Base-by-base conservation (phyloP, 2,888 invertebrate species). In the Metallyticus violacea region DNA sequence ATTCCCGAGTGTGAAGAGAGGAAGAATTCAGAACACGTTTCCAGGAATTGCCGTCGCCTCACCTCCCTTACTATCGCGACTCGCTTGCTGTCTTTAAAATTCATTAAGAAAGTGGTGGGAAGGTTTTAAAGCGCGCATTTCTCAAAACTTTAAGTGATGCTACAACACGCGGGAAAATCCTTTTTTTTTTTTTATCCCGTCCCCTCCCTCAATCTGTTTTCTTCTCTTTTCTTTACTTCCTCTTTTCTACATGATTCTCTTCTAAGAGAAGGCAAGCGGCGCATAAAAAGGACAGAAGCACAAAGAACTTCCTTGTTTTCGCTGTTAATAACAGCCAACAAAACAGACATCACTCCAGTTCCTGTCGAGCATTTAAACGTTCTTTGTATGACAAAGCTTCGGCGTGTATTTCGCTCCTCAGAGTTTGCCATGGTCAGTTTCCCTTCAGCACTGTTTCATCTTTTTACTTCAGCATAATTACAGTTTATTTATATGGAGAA, bases 1-100 rank as follows among this genome's bases (percentile, higher is more conserved):
- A 15, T 15, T 15, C 40, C 40, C 9, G 15, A 2, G 40, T 83
- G 77, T 29, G 7, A 83, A 83, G 77, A 84, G 82, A 22, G 80
- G 62, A 87, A 87, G 40, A 85, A 87, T 87, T 87, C 87, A n/a
- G 62, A 30, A 81, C 87, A 87, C 85, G 87, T 87, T 81, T 77
- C 29, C 85, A 62, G 22, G 85, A 85, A 87, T 85, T 85, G 83
- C 80, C 40, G 80, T 80, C 62, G 76, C 29, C 25, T 26, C 77
- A 15, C 40, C 40, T 62, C 40, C 40, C 85, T 22, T 77, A 82
- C 29, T n/a, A 79, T 25, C 9, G n/a, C 77, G 77, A 76, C 40
- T 62, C 40, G 40, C 40, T 62, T 22, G 40, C 25, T 82, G 82
- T 87, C 87, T 87, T 87, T 87, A 87, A 85, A 87, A 87, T 87